phyloP scores from a whole-genome alignment of 2,113 vertebrate species.

The Varanus komodoensis region DNA sequence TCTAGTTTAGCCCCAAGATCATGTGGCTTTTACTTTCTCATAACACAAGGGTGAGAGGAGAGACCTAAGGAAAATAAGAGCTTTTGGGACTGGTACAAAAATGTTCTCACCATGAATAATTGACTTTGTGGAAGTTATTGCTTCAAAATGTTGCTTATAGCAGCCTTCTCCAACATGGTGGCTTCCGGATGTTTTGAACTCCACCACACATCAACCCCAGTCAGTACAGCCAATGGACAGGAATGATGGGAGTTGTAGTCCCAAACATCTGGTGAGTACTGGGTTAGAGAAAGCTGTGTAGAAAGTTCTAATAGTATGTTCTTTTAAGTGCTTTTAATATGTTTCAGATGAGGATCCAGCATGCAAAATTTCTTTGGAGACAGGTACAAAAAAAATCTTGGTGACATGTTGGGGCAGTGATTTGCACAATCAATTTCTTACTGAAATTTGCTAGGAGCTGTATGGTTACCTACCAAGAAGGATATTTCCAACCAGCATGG shows the following conservation, averaged over 20 bases:
- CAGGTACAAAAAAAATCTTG: neutral
- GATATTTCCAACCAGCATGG: neutral
- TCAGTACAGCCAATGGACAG: no score
- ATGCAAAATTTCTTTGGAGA: neutral
- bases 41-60: neutral
- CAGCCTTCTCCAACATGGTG: no score
- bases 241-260: no score
- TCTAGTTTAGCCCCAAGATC: neutral
- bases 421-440: neutral
- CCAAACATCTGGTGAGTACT: no score
- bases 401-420: neutral
- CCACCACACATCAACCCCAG: no score
- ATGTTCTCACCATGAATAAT: neutral
- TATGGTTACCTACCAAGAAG: neutral
- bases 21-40: neutral
- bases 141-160: neutral
- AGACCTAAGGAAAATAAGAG: neutral
- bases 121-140: neutral
- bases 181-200: no score
- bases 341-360: neutral
- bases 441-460: neutral
- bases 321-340: neutral
- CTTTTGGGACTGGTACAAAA: neutral
- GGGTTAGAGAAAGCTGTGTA: no score
- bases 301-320: neutral